Percentiles rank a stretch among this genome's conserved stretches.
Conservation (phyloP, 2,797 vertebrate species). For the Delichon dasypus region DNA sequence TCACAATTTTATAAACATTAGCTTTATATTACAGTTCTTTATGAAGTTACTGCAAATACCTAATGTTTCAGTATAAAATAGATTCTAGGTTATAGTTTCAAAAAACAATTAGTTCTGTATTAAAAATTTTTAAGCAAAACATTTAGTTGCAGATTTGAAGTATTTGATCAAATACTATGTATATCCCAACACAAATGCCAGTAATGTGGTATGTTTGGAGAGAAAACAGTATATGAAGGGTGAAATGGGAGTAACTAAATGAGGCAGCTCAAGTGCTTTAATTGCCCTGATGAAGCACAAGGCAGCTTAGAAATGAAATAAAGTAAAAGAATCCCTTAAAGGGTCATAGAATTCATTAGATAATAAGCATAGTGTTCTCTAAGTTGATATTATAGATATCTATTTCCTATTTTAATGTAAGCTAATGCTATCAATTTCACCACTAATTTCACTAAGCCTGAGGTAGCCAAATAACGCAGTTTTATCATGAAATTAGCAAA, state of each 20-base stretch:
- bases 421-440: neutral
- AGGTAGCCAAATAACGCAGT: neutral
- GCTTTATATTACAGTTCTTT: neutral
- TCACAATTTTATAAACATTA: neutral
- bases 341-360: neutral
- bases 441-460: too few species aligned
- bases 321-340: neutral
- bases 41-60: neutral
- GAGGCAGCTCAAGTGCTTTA: constrained; percentile 16
- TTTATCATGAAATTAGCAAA: neutral
- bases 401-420: neutral
- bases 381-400: neutral
- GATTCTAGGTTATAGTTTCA: neutral
- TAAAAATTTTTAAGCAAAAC: neutral
- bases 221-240: constrained; percentile 34
- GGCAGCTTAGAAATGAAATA: neutral
- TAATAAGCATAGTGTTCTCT: neutral
- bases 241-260: constrained; percentile 61
- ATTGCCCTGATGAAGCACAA: neutral
- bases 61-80: neutral
- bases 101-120: neutral
- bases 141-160: constrained; percentile 4
- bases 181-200: neutral
- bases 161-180: neutral
- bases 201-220: neutral